Base-by-base conservation (phyloP, 2,113 vertebrate species). In the Tretioscincus oriximinensis region DNA sequence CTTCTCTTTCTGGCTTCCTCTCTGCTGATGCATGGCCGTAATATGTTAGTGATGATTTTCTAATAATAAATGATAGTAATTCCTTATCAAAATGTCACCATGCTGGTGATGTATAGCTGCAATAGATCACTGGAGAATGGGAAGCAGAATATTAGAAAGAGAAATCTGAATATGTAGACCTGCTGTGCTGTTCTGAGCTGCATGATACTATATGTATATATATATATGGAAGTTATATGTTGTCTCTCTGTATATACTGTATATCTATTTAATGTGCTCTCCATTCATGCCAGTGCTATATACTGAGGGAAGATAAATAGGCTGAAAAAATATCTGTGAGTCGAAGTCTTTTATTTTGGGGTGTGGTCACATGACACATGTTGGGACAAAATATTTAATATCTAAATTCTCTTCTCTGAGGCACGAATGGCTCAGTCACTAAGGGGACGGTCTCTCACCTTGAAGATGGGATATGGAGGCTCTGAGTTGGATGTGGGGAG, bases 21-120 rank as follows among this genome's bases (percentile, higher is more conserved):
- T 81, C 79, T 70, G 78, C 82, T 90, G 90, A 91, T 91, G 82
- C 89, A 90, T 88, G 86, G 90, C 84, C 84, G 92, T 92, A 91
- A 92, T 91, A 92, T 86, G 85, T 81, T 86, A 85, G 88, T 77
- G 89, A 90, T 90, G 85, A 86, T 93, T 90, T 88, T 91, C 69
- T 72, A 81, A 81, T 87, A 92, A 90, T 90, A 90, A 90, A 91
- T 84, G 88, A 91, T 90, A 80, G 86, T 84, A 91, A 92, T 92
- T 90, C 81, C 73, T 76, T 81, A 89, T 85, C 89, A 85, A 84
- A 86, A 83, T 51, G 1, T 91, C 90, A 87, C 86, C 89, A 78
- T 84, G 87, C 76, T 61, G 1, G 78, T 76, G 66, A 86, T 66
- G 83, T 83, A 80, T 81, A 68, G 6, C 73, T 29, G 60, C 77